Conservation (phyloP, 2,888 invertebrate genomes). For the Busseola fusca region DNA sequence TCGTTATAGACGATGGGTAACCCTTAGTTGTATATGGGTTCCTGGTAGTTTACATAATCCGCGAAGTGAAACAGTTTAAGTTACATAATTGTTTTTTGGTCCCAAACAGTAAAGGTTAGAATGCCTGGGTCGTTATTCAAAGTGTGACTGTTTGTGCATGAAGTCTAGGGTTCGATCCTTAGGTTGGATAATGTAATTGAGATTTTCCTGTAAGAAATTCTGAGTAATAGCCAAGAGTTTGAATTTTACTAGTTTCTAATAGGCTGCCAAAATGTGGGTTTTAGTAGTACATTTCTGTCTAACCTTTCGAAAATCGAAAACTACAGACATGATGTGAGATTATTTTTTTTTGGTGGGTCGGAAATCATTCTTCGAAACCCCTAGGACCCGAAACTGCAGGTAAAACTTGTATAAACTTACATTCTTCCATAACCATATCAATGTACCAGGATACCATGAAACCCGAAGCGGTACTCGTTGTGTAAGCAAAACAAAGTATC, state of each 20-base stretch:
- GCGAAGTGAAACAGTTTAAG: conserved; percentile 22
- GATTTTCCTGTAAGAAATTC: neutral
- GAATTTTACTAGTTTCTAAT: neutral
- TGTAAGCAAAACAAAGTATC: conserved; percentile 56
- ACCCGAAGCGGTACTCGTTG: conserved; percentile 39
- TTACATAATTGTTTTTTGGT: neutral
- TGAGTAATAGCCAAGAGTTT: neutral
- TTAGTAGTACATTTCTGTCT: neutral
- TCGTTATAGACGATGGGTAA: conserved; percentile 26
- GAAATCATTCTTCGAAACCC: too few relatives aligned
- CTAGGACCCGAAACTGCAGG: too few relatives aligned
- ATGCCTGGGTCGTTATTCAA: neutral
- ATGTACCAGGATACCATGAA: conserved; percentile 28
- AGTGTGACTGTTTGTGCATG: neutral
- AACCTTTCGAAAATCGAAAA: neutral
- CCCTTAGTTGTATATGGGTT: conserved; percentile 20
- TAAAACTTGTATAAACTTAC: neutral
- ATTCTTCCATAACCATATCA: conserved; percentile 3
- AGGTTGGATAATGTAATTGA: neutral
- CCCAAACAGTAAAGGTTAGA: neutral
- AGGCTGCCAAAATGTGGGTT: too few relatives aligned
- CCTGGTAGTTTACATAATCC: conserved; percentile 36
- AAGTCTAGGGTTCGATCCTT: neutral
- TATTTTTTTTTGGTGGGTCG: too few relatives aligned
- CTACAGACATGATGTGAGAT: neutral